Evolutionary conservation across 1,140 invertebrate genomes (phyloP).

Genomic region (Diplogasteroides magnus): DNA sequence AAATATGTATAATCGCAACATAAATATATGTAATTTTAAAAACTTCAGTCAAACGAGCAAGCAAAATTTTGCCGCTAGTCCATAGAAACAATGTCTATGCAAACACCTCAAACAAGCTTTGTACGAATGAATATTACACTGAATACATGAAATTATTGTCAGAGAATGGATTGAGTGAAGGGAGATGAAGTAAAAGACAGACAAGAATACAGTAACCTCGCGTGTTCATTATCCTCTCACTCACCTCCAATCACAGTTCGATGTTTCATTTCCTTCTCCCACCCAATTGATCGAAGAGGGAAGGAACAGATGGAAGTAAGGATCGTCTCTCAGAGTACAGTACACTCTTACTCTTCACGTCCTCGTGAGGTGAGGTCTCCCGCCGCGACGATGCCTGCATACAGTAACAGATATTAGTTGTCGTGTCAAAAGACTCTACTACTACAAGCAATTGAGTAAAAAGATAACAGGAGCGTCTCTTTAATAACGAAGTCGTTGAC

Average conservation of each 20-base stretch:
- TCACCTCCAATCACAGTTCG: not conserved
- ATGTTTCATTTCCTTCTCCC: constrained; percentile 1
- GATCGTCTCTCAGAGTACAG: not conserved
- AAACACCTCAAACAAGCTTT: too few relatives aligned
- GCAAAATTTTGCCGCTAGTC: too few relatives aligned
- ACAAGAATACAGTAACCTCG: not conserved
- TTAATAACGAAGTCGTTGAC: not conserved
- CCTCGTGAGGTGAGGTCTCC: not conserved
- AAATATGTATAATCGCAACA: too few relatives aligned
- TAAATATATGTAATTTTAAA: too few relatives aligned
- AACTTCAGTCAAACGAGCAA: too few relatives aligned
- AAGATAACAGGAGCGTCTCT: not conserved
- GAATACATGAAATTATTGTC: not conserved
- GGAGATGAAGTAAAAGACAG: too few relatives aligned
- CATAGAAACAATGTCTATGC: too few relatives aligned
- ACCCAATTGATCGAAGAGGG: not conserved
- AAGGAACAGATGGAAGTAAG: too few relatives aligned
- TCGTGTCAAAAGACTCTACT: not conserved
- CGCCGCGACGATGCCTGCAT: not conserved
- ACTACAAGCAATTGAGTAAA: not conserved
- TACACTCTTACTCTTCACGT: too few relatives aligned
- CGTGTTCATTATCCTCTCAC: not conserved
- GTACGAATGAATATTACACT: constrained; percentile 2
- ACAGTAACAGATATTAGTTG: not conserved
- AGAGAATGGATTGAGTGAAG: not conserved